Base-by-base conservation (phyloP, 2,113 vertebrate species). In the Tupaia chinensis region DNA sequence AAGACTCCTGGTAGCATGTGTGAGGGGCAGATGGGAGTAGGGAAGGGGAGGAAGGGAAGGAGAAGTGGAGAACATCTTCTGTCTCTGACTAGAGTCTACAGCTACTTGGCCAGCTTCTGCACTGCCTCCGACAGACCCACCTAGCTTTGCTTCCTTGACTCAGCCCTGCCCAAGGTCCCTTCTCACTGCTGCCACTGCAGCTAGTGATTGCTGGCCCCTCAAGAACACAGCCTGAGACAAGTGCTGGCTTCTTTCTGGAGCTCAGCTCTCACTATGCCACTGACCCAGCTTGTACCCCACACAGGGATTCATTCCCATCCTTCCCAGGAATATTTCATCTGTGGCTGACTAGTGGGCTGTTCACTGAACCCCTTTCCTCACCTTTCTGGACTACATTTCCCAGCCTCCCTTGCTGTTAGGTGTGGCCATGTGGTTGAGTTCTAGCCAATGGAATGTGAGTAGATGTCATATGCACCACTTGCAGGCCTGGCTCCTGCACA, bases 301-400 rank as follows among this genome's bases (percentile, higher is more conserved):
- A 19, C 16, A 95, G 20, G n/a, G 27, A 63, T 53, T 82, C 27
- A 89, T 29, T 34, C 5, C 32, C 1, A 61, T 11, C 32, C 27
- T 65, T 58, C 58, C 73, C 53, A 85, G 82, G 54, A 77, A 85
- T 56, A 85, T 29, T 87, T 89, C 68, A 87, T 56, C 77, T 54
- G 44, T 81, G 76, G 25, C 54, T 84, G 32, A 25, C 83, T 32
- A 23, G 34, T 17, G 12, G 5, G 25, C n/a, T 82, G 20, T 58
- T 94, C 3, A 11, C 44, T 14, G 63, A 63, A 76, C 5, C 11
- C 61, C 83, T 56, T 68, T 83, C 25, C n/a, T 60, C 69, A 92
- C 73, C 54, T 85, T 81, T n/a, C n/a, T 78, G 53, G 72, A 87
- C 77, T 87, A 72, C 20, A 87, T 32, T 89, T 93, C 22, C 66